Evolutionary conservation across 2,888 invertebrate species (phyloP), one percentile per base, ranked within the genome.

Genomic region (Cantharis rufa): DNA sequence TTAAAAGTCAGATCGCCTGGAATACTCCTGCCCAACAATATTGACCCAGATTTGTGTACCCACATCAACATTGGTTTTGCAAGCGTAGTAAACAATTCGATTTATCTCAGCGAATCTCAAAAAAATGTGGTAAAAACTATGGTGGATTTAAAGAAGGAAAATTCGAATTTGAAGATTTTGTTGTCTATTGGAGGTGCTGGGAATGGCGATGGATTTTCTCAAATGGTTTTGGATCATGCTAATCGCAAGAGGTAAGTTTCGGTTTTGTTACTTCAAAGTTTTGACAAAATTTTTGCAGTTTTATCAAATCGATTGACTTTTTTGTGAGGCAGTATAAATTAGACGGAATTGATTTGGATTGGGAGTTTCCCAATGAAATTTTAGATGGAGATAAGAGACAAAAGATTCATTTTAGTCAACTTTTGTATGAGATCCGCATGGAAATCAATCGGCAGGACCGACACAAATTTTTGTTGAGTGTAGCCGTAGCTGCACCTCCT

Each of bases 41-140:
- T 96, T 28, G 92, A 94, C 84, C 91, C 95, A 21, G 87, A 91
- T 82, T 89, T 96, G 75, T 97, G 96, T 86, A 95, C 96, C 1
- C 96, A 96, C 87, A 91, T 96, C 78, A 95, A 95, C 86, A 88
- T 95, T 75, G 96, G 94, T 64, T 94, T 95, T 89, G 94, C 93
- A 18, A 86, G 87, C 76, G 89, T 96, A 62, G 85, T 86, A 4
- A 91, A 95, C 83, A 91, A 91, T 80, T 88, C 90, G 10, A 88
- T 96, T 28, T 82, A 88, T 72, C 87, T 95, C 24, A 89, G 90
- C 11, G 85, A 89, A 4, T 80, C 86, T 0, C 88, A 86, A 62
- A 69, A 81, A n/a, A 78, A 82, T n/a, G 79, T 81, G 32, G 75
- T 86, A 7, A 74, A 78, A 70, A 78, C 80, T 4, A 80, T 88